phyloP scores from a whole-genome alignment of 2,797 vertebrate species.

The Myioborus miniatus region DNA sequence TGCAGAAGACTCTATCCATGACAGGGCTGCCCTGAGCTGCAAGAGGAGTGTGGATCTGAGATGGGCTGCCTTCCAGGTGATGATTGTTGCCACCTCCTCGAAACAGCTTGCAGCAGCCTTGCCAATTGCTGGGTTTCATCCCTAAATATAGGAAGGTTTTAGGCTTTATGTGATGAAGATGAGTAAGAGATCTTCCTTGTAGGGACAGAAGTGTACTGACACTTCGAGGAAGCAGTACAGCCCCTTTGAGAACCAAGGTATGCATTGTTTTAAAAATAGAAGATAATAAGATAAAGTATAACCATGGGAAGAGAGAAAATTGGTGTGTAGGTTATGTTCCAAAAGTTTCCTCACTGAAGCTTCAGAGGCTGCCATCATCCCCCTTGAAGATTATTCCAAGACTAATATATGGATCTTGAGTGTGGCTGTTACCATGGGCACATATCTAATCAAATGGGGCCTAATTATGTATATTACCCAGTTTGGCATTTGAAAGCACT shows the following conservation, averaged over 20 bases:
- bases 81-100: neutral
- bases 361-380: neutral
- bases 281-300: neutral
- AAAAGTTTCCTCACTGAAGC: neutral
- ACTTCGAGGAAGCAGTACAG: neutral
- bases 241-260: neutral
- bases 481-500: constrained; percentile 31
- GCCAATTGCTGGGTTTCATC: neutral
- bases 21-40: neutral
- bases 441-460: constrained; percentile 38
- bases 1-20: neutral
- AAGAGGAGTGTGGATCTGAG: neutral
- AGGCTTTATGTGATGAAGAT: neutral
- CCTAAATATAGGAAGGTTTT: constrained; percentile 44
- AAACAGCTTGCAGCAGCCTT: constrained; percentile 12
- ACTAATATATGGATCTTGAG: neutral
- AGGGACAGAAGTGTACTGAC: neutral
- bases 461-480: constrained; percentile 55
- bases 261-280: neutral
- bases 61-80: constrained; percentile 31
- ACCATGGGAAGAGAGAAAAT: neutral
- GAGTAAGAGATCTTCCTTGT: constrained; percentile 25
- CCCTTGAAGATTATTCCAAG: constrained; percentile 16
- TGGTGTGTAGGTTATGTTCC: neutral
- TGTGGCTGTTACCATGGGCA: constrained; percentile 51